Conservation (phyloP, 2,113 vertebrate genomes). For the Larimichthys polyactis region DNA sequence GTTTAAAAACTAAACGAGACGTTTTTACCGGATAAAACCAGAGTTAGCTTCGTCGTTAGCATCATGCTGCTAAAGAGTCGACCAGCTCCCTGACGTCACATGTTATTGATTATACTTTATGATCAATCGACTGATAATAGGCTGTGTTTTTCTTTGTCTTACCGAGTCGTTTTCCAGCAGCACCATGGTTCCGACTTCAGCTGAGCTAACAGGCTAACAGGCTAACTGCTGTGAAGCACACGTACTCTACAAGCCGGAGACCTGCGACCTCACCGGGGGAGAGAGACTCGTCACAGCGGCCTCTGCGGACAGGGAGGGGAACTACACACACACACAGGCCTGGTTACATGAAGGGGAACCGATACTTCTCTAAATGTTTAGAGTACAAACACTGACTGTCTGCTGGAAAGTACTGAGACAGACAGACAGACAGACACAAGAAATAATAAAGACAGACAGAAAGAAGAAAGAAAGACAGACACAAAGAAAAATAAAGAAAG, state of each 20-base stretch:
- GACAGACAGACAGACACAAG: no score
- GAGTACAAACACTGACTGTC: neutral
- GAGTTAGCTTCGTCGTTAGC: conserved; percentile 35
- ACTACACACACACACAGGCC: neutral
- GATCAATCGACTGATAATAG: accelerated
- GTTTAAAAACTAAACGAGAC: no score
- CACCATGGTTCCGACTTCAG: conserved; percentile 76
- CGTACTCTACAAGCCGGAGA: conserved; percentile 73
- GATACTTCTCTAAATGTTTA: neutral
- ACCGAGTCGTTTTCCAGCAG: conserved; percentile 87
- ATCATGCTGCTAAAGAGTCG: conserved; percentile 19
- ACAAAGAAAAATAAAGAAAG: no score
- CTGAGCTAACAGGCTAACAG: conserved; percentile 18
- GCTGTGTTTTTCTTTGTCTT: conserved; percentile 42
- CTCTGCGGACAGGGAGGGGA: conserved; percentile 37
- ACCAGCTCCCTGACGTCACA: neutral
- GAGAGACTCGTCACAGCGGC: neutral
- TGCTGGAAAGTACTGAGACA: neutral
- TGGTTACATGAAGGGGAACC: neutral
- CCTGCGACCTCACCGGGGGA: neutral
- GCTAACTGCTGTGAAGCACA: conserved; percentile 77
- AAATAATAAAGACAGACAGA: no score
- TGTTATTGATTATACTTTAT: neutral
- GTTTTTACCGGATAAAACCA: neutral
- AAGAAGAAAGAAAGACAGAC: no score